Evolutionary conservation across 2,113 vertebrate genomes (phyloP).

Genomic region (Notarius lentiginosus): DNA sequence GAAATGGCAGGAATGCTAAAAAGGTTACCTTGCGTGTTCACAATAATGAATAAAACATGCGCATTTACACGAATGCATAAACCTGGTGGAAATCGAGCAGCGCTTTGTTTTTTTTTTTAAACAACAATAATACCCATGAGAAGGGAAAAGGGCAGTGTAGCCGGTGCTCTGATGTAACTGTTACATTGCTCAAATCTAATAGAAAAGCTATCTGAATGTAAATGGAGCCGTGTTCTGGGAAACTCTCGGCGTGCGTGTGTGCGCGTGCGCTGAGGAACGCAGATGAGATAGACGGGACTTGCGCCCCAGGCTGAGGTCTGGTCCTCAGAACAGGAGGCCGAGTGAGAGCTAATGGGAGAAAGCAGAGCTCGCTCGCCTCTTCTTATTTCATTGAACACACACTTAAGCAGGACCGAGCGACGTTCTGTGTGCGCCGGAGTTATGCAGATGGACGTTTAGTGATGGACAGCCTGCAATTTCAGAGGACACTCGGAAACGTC

Average conservation of each 20-base stretch:
- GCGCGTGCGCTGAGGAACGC: constrained; percentile 52
- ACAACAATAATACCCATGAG: constrained; percentile 63
- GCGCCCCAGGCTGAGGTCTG: not conserved
- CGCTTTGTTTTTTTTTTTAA: constrained; percentile 50
- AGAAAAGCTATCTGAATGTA: constrained; percentile 75
- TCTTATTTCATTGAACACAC: constrained; percentile 71
- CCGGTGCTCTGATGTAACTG: constrained; percentile 60
- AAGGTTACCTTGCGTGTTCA: constrained; percentile 45
- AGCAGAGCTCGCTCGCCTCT: constrained; percentile 47
- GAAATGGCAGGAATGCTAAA: constrained; percentile 47
- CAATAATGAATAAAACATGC: constrained; percentile 76
- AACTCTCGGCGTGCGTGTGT: constrained; percentile 44
- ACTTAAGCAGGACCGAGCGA: constrained; percentile 52
- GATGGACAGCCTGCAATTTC: constrained; percentile 61
- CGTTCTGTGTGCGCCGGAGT: constrained; percentile 60
- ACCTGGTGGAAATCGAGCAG: constrained; percentile 64
- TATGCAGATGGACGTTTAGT: constrained; percentile 64
- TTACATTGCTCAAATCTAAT: constrained; percentile 71
- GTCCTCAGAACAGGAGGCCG: constrained; percentile 28
- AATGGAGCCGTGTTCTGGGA: constrained; percentile 64
- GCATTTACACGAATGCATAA: constrained; percentile 72
- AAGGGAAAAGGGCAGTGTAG: constrained; percentile 35
- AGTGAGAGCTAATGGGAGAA: constrained; percentile 23
- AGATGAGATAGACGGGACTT: constrained; percentile 46
- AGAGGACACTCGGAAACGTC: constrained; percentile 57